Base-by-base conservation (phyloP, 2,888 invertebrate species). In the Macropis europaea region DNA sequence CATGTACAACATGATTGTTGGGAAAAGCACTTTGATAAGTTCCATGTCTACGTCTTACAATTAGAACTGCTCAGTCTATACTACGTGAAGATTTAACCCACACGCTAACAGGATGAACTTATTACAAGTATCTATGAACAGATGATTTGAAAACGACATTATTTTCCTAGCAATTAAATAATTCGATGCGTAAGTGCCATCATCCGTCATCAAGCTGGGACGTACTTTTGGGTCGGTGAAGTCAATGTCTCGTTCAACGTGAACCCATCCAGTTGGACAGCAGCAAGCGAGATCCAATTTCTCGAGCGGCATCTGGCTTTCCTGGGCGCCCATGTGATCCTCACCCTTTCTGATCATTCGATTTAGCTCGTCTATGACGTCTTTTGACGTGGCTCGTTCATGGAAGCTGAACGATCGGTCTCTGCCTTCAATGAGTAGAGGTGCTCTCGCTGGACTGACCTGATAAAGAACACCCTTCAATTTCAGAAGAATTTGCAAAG, bases 191-290 rank as follows among this genome's bases (percentile, higher is more conserved):
- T n/a, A n/a, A n/a, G n/a, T n/a, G n/a, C 11, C 22, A 11, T 3
- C n/a, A 42, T 4, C 22, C 5, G 1, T n/a, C 1, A 24, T 13
- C 19, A 7, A 6, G 13, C 43, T 11, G 13, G 0, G 5, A 45
- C 69, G 59, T 90, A 95, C 95, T 93, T 95, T 95, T 9, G 95
- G 95, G 90, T 95, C 95, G 80, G 93, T 94, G 84, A 95, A 93
- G 90, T 95, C 95, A 73, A 95, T 94, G 84, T 95, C 94, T 73
- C 93, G 92, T 85, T 95, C 95, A 36, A 95, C 94, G 86, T 95
- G 95, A 70, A 95, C 93, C 95, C 95, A 95, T 36, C 95, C 95
- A 0, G 95, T 95, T 22, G 94, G 93, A 67, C 93, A 93, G 91
- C 94, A 93, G 76, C 94, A 92, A 30, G 94, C 94, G 64, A 91